These are phyloP conservation scores for Adelges cooleyi DNA, from an alignment of 1,140 invertebrate species.

Conservation along the genomic window DNA sequence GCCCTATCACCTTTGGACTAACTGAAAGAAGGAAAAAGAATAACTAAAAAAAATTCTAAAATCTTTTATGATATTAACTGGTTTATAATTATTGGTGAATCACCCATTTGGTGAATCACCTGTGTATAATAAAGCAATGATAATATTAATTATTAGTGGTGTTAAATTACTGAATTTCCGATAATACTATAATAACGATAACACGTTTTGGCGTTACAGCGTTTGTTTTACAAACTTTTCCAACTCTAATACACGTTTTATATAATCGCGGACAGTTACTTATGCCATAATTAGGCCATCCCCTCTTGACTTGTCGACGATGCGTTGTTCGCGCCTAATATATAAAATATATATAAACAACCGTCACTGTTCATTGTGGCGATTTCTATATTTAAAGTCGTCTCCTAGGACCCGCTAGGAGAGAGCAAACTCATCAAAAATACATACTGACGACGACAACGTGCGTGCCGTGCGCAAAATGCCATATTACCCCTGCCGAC, in stretches of 20 bases:
- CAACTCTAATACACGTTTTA: not conserved
- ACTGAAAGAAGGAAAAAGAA: too few relatives aligned
- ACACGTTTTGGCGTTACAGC: too few relatives aligned
- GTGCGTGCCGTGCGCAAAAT: constrained; percentile 21
- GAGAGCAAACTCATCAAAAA: constrained; percentile 24
- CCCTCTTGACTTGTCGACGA: not conserved
- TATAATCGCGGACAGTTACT: not conserved
- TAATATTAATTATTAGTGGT: too few relatives aligned
- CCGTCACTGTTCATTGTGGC: not conserved
- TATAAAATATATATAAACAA: not conserved
- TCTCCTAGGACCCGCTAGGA: not conserved
- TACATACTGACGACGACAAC: constrained; percentile 10
- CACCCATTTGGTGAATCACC: too few relatives aligned
- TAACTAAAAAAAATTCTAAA: too few relatives aligned
- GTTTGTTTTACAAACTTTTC: not conserved
- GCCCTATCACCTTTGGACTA: too few relatives aligned
- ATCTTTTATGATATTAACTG: too few relatives aligned
- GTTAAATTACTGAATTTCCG: too few relatives aligned
- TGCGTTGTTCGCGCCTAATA: not conserved
- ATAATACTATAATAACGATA: too few relatives aligned
- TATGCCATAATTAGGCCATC: constrained; percentile 8
- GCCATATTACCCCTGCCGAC: not conserved
- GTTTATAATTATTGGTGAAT: too few relatives aligned
- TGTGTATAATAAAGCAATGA: too few relatives aligned
- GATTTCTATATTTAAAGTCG: constrained; percentile 25